Evolutionary conservation across 1,140 invertebrate genomes (phyloP), one percentile per base, ranked within the genome.

Genomic region (Meloidogyne floridensis): DNA sequence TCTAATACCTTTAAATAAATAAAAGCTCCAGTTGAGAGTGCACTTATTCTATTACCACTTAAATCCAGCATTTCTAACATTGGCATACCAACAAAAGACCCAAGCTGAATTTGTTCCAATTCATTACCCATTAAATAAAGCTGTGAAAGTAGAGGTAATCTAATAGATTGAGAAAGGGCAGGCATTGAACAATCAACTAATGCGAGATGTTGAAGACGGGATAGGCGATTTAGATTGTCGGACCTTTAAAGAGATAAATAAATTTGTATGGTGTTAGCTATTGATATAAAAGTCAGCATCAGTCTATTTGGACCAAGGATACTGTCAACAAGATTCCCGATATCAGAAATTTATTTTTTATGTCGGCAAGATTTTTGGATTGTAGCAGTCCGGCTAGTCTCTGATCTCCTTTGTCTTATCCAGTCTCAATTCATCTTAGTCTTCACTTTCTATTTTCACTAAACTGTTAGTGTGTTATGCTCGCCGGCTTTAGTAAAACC

Each of bases 211-310:
- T 71, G 71, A 15, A 88, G 86, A 47, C 80, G 78, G 8, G 72
- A 70, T 72, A 88, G 85, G 47, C 87, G 78, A 79, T 89, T 89
- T 8, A 88, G 75, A 74, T 88, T 89, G 75, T 89, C 87, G 59
- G 59, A 65, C 59, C 59, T 65, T 65, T 65, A 65, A 18, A 65
- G n/a, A 65, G 4, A 59, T 15, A 47, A 8, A 47, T 0, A 32
- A 32, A 32, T 32, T 32, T 32, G 32, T 2, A 2, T 32, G 2
- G 0, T 32, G 32, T n/a, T n/a, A n/a, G n/a, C n/a, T n/a, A 32
- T 32, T 2, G 32, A 32, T 32, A 32, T 32, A 32, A 32, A 32
- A 32, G 32, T 32, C 32, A 32, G 32, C 32, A 1, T 32, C 32
- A 32, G 32, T 32, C 32, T 32, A 1, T 0, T 32, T 32, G 32